phyloP scores from a whole-genome alignment of 1,140 invertebrate genomes.

The Zaprionus nigranus region DNA sequence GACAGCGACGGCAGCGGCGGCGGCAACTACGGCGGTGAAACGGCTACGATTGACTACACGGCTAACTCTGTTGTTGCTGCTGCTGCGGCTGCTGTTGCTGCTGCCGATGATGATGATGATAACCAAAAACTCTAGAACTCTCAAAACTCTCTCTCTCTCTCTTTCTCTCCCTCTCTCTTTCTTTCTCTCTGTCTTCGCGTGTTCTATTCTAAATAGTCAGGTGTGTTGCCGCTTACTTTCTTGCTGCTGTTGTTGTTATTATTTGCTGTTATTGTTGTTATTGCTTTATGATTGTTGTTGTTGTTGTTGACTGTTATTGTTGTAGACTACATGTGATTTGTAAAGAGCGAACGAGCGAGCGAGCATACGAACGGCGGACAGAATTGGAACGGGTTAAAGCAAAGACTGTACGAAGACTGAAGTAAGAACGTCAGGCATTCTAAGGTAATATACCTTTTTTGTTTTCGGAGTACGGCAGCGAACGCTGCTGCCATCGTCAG shows the following conservation, averaged over 20 bases:
- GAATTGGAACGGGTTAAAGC: slow-evolving; percentile 85
- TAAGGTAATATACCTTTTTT: slow-evolving; percentile 85
- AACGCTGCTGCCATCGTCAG: slow-evolving; percentile 36
- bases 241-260: slow-evolving; percentile 16
- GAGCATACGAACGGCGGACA: slow-evolving; percentile 80
- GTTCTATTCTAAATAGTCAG: slow-evolving; percentile 16
- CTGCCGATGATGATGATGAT: slow-evolving; percentile 48
- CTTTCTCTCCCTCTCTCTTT: background rate
- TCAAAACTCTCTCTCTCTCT: slow-evolving; percentile 13
- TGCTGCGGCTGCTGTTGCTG: slow-evolving; percentile 17
- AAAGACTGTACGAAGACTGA: slow-evolving; percentile 85
- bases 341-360: slow-evolving; percentile 77
- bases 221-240: slow-evolving; percentile 13
- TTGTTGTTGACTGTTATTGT: slow-evolving; percentile 15
- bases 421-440: slow-evolving; percentile 84
- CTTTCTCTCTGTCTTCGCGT: slow-evolving; percentile 8
- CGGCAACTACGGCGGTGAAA: slow-evolving; percentile 4
- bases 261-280: slow-evolving; percentile 8
- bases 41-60: slow-evolving; percentile 19
- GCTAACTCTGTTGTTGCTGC: slow-evolving; percentile 25
- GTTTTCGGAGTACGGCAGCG: slow-evolving; percentile 75
- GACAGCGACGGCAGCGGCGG: slow-evolving; percentile 29
- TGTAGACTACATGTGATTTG: slow-evolving; percentile 62
- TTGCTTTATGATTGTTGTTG: slow-evolving; percentile 8
- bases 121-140: slow-evolving; percentile 29